These are phyloP conservation scores for Neoascia interrupta DNA, from an alignment of 2,888 invertebrate genomes.

Conservation along the genomic window DNA sequence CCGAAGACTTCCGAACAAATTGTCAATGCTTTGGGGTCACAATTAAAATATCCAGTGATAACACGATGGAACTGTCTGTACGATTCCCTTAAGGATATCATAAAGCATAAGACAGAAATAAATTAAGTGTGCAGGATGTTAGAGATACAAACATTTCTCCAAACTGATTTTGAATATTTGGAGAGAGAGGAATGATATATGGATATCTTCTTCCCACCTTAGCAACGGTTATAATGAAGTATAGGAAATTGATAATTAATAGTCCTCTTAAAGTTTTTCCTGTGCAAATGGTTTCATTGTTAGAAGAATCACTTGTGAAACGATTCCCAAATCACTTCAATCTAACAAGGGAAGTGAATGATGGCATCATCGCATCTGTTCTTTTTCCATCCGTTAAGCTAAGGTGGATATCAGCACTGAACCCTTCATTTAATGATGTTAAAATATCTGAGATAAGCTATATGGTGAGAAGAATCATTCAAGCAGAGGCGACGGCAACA, in stretches of 20 bases:
- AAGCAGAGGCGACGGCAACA: too few relatives aligned
- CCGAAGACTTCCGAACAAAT: constrained; percentile 48
- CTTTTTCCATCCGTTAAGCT: constrained; percentile 43
- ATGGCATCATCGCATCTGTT: constrained; percentile 51
- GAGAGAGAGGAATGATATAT: constrained; percentile 39
- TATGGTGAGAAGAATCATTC: background rate
- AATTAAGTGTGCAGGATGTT: constrained; percentile 21
- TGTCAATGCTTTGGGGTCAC: constrained; percentile 20
- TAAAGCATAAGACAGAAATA: constrained; percentile 35
- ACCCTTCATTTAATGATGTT: background rate
- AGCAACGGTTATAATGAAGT: constrained; percentile 39
- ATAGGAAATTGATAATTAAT: constrained; percentile 21
- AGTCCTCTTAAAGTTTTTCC: constrained; percentile 4
- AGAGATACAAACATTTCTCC: too few relatives aligned
- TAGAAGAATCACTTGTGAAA: constrained; percentile 15
- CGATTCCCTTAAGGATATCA: constrained; percentile 47
- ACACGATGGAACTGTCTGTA: constrained; percentile 60
- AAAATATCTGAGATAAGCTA: background rate
- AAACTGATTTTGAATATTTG: too few relatives aligned
- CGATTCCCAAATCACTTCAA: constrained; percentile 33
- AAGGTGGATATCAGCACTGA: constrained; percentile 31
- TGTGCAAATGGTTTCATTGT: background rate
- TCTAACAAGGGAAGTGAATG: constrained; percentile 22
- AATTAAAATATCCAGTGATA: constrained; percentile 46
- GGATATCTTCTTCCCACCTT: constrained; percentile 58